Conservation (phyloP, 2,797 vertebrate genomes). For the Eutrigla gurnardus region DNA sequence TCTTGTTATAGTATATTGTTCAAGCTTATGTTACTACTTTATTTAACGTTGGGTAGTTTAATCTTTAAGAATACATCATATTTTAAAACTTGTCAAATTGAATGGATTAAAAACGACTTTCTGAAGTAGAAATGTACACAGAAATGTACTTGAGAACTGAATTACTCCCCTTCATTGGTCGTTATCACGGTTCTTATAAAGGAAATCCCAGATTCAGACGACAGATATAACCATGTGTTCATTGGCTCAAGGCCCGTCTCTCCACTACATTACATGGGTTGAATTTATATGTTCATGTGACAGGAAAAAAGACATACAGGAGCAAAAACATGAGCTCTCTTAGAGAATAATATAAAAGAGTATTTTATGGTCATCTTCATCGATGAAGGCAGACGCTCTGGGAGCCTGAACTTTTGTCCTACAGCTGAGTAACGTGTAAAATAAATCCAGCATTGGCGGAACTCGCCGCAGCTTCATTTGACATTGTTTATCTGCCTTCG, state of each 20-base stretch:
- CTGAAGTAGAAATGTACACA: background rate
- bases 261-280: slow-evolving; percentile 4
- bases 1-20: background rate
- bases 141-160: background rate
- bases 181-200: background rate
- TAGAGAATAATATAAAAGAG: slow-evolving; percentile 8
- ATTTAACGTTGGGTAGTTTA: background rate
- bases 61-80: background rate
- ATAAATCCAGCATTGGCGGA: slow-evolving; percentile 26
- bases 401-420: background rate
- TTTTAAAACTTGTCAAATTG: background rate
- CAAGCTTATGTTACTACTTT: background rate
- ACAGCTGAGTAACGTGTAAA: slow-evolving; percentile 18
- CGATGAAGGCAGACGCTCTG: slow-evolving; percentile 16
- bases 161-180: background rate
- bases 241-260: background rate
- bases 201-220: slow-evolving; percentile 1
- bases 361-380: slow-evolving; percentile 13
- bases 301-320: slow-evolving; percentile 3
- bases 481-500: slow-evolving; percentile 40
- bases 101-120: background rate
- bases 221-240: background rate
- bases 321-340: background rate
- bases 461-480: slow-evolving; percentile 7
- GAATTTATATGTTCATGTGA: slow-evolving; percentile 7